These are phyloP conservation scores for Pasiphila rectangulata DNA, from an alignment of 2,888 invertebrate genomes.

Conservation along the genomic window DNA sequence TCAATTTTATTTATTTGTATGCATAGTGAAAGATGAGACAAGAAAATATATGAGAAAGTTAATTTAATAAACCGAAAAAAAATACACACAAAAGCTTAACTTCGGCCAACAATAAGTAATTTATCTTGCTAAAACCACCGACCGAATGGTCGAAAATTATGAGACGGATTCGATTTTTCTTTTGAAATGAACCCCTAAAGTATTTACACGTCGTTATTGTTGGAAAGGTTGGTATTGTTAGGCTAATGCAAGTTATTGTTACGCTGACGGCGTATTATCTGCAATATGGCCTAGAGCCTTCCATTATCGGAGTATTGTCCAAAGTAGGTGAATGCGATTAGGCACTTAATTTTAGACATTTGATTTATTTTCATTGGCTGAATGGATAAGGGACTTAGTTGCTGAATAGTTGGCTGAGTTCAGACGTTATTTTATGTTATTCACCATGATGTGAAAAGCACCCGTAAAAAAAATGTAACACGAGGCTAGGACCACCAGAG, in stretches of 20 bases:
- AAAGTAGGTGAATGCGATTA: slow-evolving; percentile 9
- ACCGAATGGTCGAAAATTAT: slow-evolving; percentile 3
- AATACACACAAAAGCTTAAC: neutral
- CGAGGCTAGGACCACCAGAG: too few relatives aligned
- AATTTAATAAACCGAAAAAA: too few relatives aligned
- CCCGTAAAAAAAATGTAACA: too few relatives aligned
- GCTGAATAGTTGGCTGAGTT: too few relatives aligned
- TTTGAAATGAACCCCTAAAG: slow-evolving; percentile 9
- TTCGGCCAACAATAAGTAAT: neutral
- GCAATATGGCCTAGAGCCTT: slow-evolving; percentile 12
- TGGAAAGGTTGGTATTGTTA: slow-evolving; percentile 40
- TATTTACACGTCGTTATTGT: slow-evolving; percentile 20
- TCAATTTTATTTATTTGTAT: too few relatives aligned
- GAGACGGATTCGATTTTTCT: slow-evolving; percentile 10
- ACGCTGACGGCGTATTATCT: slow-evolving; percentile 17
- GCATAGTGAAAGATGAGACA: too few relatives aligned
- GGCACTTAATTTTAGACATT: neutral
- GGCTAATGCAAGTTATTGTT: slow-evolving; percentile 50
- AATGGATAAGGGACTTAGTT: too few relatives aligned
- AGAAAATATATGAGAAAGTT: too few relatives aligned
- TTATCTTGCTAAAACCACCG: neutral
- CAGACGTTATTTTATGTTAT: too few relatives aligned
- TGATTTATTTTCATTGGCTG: neutral
- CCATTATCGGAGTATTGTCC: slow-evolving; percentile 17
- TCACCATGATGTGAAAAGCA: too few relatives aligned